Evolutionary conservation across 2,888 invertebrate genomes (phyloP), one percentile per base, ranked within the genome.

Genomic region (Protonemura montana): DNA sequence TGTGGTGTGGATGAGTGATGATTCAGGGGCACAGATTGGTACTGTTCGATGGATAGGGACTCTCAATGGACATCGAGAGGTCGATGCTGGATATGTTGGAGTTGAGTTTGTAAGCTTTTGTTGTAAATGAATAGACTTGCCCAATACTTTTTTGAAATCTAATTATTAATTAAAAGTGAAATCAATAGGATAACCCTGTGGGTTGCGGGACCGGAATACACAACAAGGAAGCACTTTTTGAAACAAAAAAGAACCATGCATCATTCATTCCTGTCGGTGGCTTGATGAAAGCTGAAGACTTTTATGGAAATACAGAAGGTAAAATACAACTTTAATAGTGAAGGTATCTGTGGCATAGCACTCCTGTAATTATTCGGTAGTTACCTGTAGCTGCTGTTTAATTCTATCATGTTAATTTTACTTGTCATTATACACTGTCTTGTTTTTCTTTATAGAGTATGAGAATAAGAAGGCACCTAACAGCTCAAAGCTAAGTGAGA

Each of bases 161-260:
- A n/a, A n/a, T n/a, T n/a, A n/a, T n/a, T n/a, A n/a, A n/a, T n/a
- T n/a, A n/a, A n/a, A n/a, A n/a, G n/a, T n/a, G n/a, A n/a, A n/a
- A 87, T 87, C 88, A 89, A n/a, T 88, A 93, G 93, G 93, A 93
- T 87, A 91, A 92, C 86, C 90, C 92, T 3, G 91, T 93, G 27
- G 93, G 93, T 21, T 91, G 92, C 21, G 93, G 93, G 2, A 93
- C 92, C 82, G 93, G 93, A 30, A 91, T 91, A 88, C 93, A 93
- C 89, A 91, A 91, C 87, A 83, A 84, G 21, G n/a, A 76, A 13
- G 27, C 76, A 87, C 89, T 93, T 85, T 93, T 93, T 89, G 89
- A 90, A 76, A 91, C 92, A 0, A 90, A 90, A 88, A 90, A 90
- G 78, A 91, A 91, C 85, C 92, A 92, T 90, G 93, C 92, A 25